Conservation (phyloP, 2,888 invertebrate genomes). For the Drosophila crucigera region DNA sequence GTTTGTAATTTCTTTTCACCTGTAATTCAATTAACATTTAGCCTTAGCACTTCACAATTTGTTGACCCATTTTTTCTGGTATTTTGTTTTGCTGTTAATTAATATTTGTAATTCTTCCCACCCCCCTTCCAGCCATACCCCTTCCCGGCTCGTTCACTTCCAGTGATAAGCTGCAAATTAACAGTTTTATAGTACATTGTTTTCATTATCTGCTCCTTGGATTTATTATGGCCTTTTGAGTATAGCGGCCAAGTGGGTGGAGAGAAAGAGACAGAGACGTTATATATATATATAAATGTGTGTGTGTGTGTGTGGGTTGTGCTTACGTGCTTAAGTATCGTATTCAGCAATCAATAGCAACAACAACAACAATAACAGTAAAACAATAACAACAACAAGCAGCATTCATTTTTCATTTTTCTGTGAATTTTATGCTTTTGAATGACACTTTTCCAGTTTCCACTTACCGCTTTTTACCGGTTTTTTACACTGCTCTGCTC, state of each 20-base stretch:
- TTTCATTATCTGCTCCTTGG: constrained; percentile 46
- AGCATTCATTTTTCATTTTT: constrained; percentile 43
- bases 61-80: constrained; percentile 56
- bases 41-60: constrained; percentile 23
- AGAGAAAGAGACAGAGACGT: background rate
- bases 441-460: constrained; percentile 60
- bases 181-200: constrained; percentile 42
- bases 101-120: constrained; percentile 64
- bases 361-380: background rate
- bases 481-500: constrained; percentile 4
- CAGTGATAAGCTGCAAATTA: constrained; percentile 56
- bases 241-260: background rate
- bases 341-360: constrained; percentile 48
- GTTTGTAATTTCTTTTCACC: constrained; percentile 21
- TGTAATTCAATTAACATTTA: constrained; percentile 72
- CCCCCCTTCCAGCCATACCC: background rate
- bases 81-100: constrained; percentile 55
- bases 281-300: background rate
- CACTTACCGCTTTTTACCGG: constrained; percentile 23
- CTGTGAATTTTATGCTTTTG: constrained; percentile 39
- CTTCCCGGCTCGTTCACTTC: background rate
- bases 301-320: constrained; percentile 37
- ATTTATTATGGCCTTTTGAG: constrained; percentile 14
- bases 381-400: background rate
- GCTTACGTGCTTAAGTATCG: constrained; percentile 63